A percentile compares a stretch with the other conserved stretches of the same genome.
These are phyloP conservation scores for Crocuta crocuta DNA, from an alignment of 2,113 vertebrate species.

Conservation along the genomic window DNA sequence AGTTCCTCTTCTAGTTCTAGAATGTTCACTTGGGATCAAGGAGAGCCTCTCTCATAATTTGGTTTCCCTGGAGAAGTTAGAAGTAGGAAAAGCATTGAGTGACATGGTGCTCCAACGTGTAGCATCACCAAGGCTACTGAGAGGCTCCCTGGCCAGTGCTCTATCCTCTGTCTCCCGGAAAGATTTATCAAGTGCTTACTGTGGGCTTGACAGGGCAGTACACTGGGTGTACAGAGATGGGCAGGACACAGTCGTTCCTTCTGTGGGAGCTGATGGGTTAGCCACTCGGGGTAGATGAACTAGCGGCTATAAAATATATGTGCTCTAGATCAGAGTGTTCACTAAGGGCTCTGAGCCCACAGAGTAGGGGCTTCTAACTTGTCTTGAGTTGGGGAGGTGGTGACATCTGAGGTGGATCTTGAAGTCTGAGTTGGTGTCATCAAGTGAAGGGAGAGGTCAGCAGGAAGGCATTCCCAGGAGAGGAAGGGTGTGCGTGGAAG, in stretches of 20 bases:
- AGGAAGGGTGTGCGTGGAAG: not conserved
- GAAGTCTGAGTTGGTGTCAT: not conserved
- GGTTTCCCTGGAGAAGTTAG: not conserved
- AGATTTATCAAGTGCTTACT: not conserved
- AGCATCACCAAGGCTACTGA: not conserved
- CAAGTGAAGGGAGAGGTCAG: not conserved
- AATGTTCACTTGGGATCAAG: constrained; percentile 19
- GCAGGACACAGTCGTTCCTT: not conserved
- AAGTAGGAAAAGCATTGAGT: not conserved
- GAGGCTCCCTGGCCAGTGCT: not conserved
- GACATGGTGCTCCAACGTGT: not conserved
- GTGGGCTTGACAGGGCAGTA: not conserved
- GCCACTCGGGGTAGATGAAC: too few species aligned
- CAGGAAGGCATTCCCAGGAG: not conserved
- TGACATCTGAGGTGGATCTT: not conserved
- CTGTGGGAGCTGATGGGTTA: not conserved
- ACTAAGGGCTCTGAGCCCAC: not conserved
- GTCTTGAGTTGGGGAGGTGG: not conserved
- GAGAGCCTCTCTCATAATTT: not conserved
- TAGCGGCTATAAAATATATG: not conserved
- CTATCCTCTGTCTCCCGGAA: not conserved
- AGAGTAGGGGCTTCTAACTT: too few species aligned
- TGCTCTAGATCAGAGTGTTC: not conserved
- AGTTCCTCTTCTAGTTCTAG: not conserved
- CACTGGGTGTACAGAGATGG: not conserved